Percentiles rank a stretch among this genome's conserved stretches.
Conservation (phyloP, 2,113 vertebrate genomes). For the Podarcis raffonei region DNA sequence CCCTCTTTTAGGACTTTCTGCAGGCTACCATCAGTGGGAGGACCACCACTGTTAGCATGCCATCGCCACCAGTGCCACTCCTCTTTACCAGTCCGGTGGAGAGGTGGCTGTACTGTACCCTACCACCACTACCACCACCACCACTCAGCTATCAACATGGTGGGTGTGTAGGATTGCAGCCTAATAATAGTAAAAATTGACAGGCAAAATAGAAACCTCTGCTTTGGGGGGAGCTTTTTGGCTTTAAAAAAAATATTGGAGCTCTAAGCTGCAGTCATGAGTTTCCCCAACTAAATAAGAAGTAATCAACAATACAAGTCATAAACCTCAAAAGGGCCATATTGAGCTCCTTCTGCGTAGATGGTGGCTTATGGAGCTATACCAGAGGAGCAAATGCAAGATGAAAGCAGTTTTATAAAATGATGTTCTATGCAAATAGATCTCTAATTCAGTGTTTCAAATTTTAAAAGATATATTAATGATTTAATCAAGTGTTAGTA, state of each 20-base stretch:
- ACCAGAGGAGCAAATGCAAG: not conserved
- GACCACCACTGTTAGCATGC: too few species aligned
- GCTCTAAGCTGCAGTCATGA: not conserved
- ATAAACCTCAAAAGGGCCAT: not conserved
- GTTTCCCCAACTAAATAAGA: not conserved
- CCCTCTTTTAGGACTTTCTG: too few species aligned
- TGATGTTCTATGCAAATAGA: constrained; percentile 34
- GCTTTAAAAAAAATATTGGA: too few species aligned
- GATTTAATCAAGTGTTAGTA: constrained; percentile 61
- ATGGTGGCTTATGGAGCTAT: not conserved
- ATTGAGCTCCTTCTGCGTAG: not conserved
- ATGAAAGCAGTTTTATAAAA: constrained; percentile 35
- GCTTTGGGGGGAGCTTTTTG: too few species aligned
- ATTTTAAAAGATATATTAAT: constrained; percentile 62
- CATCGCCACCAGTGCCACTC: too few species aligned
- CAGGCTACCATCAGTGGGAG: too few species aligned
- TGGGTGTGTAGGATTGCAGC: too few species aligned
- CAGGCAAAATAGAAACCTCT: not conserved
- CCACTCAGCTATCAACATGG: too few species aligned
- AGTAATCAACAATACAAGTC: not conserved
- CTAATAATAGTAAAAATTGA: not conserved
- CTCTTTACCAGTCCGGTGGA: too few species aligned
- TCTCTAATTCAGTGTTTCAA: constrained; percentile 41
- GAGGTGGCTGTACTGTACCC: too few species aligned
- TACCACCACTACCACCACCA: too few species aligned